Evolutionary conservation across 2,113 vertebrate genomes (phyloP).

Genomic region (Syngnathus floridae): DNA sequence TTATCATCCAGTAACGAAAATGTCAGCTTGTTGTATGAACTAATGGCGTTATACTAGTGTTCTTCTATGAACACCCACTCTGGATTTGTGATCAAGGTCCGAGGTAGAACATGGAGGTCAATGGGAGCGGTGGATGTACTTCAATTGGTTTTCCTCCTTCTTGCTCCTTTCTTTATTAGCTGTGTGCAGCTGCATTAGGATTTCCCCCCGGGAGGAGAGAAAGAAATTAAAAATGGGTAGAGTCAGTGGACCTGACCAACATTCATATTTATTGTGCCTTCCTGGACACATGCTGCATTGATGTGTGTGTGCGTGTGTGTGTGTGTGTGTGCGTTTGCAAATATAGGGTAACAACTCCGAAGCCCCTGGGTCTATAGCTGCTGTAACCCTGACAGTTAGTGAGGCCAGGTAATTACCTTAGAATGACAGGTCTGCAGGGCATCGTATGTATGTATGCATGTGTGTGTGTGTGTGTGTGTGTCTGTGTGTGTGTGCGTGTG

Average conservation of each 20-base stretch:
- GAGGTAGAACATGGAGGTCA: conserved; percentile 12
- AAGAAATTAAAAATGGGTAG: conserved; percentile 27
- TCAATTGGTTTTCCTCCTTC: conserved; percentile 18
- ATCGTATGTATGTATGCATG: conserved; percentile 18
- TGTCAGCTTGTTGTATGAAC: conserved; percentile 3
- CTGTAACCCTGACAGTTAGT: conserved; percentile 60
- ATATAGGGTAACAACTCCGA: conserved; percentile 52
- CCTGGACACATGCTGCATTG: conserved; percentile 7
- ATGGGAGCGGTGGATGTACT: background rate
- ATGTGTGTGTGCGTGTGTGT: conserved; percentile 9
- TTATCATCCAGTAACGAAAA: background rate
- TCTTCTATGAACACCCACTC: background rate
- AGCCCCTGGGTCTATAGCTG: conserved; percentile 48
- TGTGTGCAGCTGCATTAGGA: conserved; percentile 29
- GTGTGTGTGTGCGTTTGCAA: conserved; percentile 20
- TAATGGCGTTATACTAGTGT: background rate
- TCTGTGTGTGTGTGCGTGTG: too few relatives aligned
- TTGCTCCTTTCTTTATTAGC: conserved; percentile 32
- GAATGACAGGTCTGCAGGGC: conserved; percentile 61
- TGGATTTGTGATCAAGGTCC: background rate
- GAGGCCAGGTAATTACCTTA: conserved; percentile 63
- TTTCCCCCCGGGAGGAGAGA: conserved; percentile 8
- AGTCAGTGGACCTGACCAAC: conserved; percentile 20
- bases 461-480: too few relatives aligned
- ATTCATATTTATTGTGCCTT: conserved; percentile 36